Base-by-base conservation (phyloP, 2,888 invertebrate species). In the Arge pagana region DNA sequence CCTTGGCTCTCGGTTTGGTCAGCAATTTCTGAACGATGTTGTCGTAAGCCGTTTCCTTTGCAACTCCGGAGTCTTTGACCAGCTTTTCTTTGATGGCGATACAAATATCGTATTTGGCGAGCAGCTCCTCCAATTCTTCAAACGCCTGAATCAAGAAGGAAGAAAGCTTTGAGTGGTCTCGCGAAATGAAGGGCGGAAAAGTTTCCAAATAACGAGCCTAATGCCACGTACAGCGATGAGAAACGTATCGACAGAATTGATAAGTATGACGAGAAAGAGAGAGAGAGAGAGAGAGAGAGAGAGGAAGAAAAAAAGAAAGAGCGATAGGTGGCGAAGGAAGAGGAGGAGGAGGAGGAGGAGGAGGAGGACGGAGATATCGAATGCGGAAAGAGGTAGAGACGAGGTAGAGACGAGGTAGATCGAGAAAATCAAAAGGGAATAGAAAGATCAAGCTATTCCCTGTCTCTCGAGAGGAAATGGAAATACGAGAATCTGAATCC, bases 31-130 rank as follows among this genome's bases (percentile, higher is more conserved):
- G 85, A 0, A 96, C 94, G 64, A 95, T 94, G 65, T 84, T 87
- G 75, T 96, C 94, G 72, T 94, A 95, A 35, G 89, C 89, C 7
- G 83, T 83, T 70, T 93, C 92, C 61, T 88, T 87, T 1, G 95
- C 96, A 2, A 96, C 95, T 11, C 96, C 96, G 0, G 96, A 96
- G 77, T 96, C 96, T 74, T 96, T 96, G 50, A 93, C 91, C 52
- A 97, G 81, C 73, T 93, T 94, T 74, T 96, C 96, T 68, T 96
- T 96, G 48, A 92, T 87, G 1, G 96, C 96, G 62, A 96, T 93
- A 79, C 96, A 97, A 77, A 97, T 91, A 59, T 88, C 86, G 74
- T 89, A 83, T 62, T 87, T 85, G 1, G 89, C 88, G 49, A 97
- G 79, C 31, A 93, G 79, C 50, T 90, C 91, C 74, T 96, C 95